Percentiles rank a stretch among this genome's conserved stretches.
These are phyloP conservation scores for Podarcis cretensis DNA, from an alignment of 2,113 vertebrate genomes.

Conservation along the genomic window DNA sequence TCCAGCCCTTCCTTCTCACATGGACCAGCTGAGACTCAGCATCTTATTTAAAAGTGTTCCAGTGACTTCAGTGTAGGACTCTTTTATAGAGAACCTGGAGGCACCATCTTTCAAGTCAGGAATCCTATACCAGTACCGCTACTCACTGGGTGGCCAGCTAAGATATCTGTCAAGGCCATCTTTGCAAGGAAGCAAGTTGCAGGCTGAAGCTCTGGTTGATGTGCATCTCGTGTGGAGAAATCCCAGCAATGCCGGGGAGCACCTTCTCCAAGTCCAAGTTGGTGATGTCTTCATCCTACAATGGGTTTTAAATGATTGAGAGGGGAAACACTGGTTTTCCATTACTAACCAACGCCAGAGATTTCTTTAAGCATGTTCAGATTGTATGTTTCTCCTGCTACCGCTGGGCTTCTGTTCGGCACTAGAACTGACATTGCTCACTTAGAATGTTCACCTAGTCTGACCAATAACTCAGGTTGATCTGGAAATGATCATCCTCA, in stretches of 20 bases:
- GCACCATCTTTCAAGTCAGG: constrained; percentile 52
- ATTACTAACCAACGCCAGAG: background rate
- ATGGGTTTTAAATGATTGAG: background rate
- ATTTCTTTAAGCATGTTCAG: background rate
- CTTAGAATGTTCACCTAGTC: background rate
- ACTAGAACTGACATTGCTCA: background rate
- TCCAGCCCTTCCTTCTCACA: background rate
- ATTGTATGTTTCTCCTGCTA: background rate
- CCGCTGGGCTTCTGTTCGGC: background rate
- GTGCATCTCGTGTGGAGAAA: constrained; percentile 57
- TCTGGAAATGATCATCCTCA: background rate
- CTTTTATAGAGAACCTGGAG: constrained; percentile 44
- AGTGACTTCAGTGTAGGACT: accelerated
- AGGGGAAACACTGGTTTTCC: background rate
- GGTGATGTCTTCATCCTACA: background rate
- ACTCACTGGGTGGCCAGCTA: constrained; percentile 55
- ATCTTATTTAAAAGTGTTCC: background rate
- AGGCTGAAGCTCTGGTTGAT: constrained; percentile 34
- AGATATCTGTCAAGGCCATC: accelerated
- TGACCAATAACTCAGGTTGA: background rate
- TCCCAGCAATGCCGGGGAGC: background rate
- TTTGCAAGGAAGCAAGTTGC: background rate
- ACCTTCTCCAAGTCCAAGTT: constrained; percentile 73
- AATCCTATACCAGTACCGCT: constrained; percentile 61
- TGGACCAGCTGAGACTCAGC: background rate